Base-by-base conservation (phyloP, 1,140 invertebrate genomes). In the Megalopta genalis region DNA sequence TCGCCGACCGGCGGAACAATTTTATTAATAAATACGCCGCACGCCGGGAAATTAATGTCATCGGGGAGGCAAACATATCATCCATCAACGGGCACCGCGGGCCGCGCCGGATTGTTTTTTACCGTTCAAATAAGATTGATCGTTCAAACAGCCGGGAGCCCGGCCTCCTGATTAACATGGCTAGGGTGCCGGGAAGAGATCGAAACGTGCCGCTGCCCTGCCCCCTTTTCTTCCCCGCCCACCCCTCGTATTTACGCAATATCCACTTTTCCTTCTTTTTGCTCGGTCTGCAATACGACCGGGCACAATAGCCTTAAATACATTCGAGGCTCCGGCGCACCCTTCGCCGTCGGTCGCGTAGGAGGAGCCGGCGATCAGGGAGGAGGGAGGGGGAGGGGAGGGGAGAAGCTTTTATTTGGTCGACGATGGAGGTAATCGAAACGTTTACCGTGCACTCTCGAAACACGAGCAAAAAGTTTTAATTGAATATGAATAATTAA, bases 401-500 rank as follows among this genome's bases (percentile, higher is more conserved):
- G n/a, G n/a, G n/a, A n/a, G n/a, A n/a, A 54, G 8, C 39, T 68
- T 76, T 69, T 76, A 76, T 77, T 83, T 75, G 67, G 77, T 67
- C 67, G 39, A 76, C 52, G 83, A 68, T 65, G 72, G 64, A 71
- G 76, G 66, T 72, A 64, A 84, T 83, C 81, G 77, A 72, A 70
- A 75, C 65, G 78, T 84, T 74, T 84, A 83, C 82, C 82, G 64
- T 83, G 71, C 83, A 83, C 77, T 64, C 77, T 60, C 27, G 69
- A 80, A 76, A 79, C 67, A 67, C n/a, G 54, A 66, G 66, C 64
- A 60, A 66, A 83, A 84, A 84, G 77, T 84, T 84, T 84, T 84
- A 83, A 84, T 84, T 84, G 83, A 84, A 70, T 83, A 84, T 84
- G 81, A 84, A 83, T 84, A 84, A 84, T 84, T 84, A 84, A 84